Conservation (phyloP, 2,888 invertebrate species). For the Sphaerophoria rueppellii region DNA sequence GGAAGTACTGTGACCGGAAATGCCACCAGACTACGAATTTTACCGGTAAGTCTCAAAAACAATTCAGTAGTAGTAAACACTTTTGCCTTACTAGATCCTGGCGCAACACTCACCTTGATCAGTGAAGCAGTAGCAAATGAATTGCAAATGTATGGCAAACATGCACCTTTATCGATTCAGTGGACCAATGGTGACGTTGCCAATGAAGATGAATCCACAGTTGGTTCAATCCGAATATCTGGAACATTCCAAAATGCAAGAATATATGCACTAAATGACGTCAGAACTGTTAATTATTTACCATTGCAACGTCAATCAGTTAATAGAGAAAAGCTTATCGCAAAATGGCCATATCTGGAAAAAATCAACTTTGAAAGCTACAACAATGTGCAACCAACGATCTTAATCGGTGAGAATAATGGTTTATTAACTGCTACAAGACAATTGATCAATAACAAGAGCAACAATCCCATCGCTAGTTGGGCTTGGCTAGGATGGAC, state of each 20-base stretch:
- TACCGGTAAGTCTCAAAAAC: not conserved
- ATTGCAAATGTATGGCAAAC: too few species aligned
- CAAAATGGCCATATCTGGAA: conserved; percentile 4
- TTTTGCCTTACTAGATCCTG: conserved; percentile 1
- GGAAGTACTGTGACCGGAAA: not conserved
- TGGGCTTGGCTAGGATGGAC: conserved; percentile 30
- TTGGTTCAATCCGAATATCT: not conserved
- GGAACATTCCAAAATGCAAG: not conserved
- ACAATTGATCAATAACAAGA: conserved; percentile 5
- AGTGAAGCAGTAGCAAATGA: conserved; percentile 1
- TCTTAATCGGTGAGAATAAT: conserved; percentile 26
- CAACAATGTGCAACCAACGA: conserved; percentile 9
- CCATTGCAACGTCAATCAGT: conserved; percentile 1
- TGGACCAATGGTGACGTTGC: conserved; percentile 11
- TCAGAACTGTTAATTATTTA: not conserved
- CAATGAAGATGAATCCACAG: not conserved
- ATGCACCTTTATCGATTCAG: too few species aligned
- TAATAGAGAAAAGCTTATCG: not conserved
- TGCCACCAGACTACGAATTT: not conserved
- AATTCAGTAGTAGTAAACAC: not conserved
- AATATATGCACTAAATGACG: not conserved
- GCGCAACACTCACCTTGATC: not conserved
- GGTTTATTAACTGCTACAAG: not conserved
- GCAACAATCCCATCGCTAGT: conserved; percentile 21
- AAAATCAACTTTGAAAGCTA: conserved; percentile 19